Conservation (phyloP, 2,113 vertebrate species). For the Chaetura pelagica region DNA sequence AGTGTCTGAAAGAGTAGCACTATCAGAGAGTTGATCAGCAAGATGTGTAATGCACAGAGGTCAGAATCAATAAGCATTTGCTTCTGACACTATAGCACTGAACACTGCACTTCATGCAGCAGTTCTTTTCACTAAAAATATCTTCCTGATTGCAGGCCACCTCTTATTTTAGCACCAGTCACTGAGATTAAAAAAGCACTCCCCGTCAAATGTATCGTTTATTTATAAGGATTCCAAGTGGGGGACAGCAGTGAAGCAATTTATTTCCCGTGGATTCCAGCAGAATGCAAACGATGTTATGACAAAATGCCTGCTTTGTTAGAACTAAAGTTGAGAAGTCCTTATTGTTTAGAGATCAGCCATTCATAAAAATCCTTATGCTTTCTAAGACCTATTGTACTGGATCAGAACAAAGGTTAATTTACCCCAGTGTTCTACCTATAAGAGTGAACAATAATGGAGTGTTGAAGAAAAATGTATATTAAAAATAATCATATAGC, state of each 20-base stretch:
- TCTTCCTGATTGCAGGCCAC: not conserved
- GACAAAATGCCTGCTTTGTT: not conserved
- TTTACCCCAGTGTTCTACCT: not conserved
- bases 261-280: not conserved
- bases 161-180: slow-evolving; percentile 19
- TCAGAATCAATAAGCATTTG: slow-evolving; percentile 42
- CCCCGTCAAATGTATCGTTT: not conserved
- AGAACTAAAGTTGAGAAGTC: not conserved
- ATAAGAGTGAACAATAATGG: not conserved
- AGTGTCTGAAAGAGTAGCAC: not conserved
- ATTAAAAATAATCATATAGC: not conserved
- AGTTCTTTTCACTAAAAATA: slow-evolving; percentile 16
- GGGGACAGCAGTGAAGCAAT: not conserved
- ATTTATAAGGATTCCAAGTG: slow-evolving; percentile 11
- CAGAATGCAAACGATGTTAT: not conserved
- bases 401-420: not conserved
- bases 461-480: not conserved
- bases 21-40: not conserved
- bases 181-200: not conserved
- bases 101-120: not conserved
- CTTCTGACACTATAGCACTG: not conserved
- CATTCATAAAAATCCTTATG: not conserved
- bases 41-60: not conserved
- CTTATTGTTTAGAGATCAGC: not conserved
- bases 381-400: not conserved